Percentiles rank a stretch among this genome's conserved stretches.
Evolutionary conservation across 2,888 invertebrate species (phyloP).

Genomic region (Galerucella pusilla): DNA sequence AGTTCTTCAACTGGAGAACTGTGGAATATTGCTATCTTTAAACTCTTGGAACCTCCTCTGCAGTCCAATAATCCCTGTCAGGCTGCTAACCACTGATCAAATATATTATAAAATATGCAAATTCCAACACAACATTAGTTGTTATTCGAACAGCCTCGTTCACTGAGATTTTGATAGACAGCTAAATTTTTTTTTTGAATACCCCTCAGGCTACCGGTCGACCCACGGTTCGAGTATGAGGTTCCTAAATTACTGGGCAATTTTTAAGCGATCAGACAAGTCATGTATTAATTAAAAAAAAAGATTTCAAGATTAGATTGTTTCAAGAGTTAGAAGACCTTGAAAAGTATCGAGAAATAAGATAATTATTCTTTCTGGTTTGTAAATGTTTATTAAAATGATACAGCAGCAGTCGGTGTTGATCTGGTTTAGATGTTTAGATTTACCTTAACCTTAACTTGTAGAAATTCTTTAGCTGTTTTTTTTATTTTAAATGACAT

Average conservation of each 20-base stretch:
- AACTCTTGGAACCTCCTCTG: constrained; percentile 11
- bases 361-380: constrained; percentile 35
- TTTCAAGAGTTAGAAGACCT: constrained; percentile 41
- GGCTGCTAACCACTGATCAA: constrained; percentile 30
- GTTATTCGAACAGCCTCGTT: constrained; percentile 44
- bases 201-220: constrained; percentile 38
- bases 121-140: constrained; percentile 33
- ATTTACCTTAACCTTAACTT: constrained; percentile 26
- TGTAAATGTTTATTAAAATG: constrained; percentile 37
- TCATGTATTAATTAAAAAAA: constrained; percentile 46
- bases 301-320: constrained; percentile 48
- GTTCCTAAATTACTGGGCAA: constrained; percentile 43
- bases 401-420: constrained; percentile 29
- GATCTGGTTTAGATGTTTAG: constrained; percentile 18
- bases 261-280: constrained; percentile 47
- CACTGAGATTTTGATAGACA: constrained; percentile 52
- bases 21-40: constrained; percentile 6
- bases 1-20: background rate
- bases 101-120: constrained; percentile 41
- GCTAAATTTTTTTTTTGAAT: constrained; percentile 44
- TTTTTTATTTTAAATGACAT: background rate
- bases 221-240: constrained; percentile 39
- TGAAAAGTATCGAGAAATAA: constrained; percentile 42
- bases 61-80: constrained; percentile 29
- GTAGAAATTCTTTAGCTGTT: constrained; percentile 8